Percentiles rank a stretch among this genome's conserved stretches.
phyloP scores from a whole-genome alignment of 2,113 vertebrate species.

The Pandion haliaetus region DNA sequence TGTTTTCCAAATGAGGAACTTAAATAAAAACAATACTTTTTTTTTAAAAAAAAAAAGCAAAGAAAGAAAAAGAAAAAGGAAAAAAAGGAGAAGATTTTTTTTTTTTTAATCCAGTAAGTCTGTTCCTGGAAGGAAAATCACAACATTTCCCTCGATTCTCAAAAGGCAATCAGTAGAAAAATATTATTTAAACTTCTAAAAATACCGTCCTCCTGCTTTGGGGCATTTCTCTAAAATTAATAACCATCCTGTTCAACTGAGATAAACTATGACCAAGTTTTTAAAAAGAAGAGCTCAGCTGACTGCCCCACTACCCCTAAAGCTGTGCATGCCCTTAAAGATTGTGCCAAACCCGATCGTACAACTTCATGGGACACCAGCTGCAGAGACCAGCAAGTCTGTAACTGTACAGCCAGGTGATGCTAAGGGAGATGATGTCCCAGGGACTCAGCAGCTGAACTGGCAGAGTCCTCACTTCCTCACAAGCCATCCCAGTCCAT shows the following conservation, averaged over 20 bases:
- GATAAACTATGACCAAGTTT: background rate
- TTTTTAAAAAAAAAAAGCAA: background rate
- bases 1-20: background rate
- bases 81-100: background rate
- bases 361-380: background rate
- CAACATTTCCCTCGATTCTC: background rate
- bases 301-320: background rate
- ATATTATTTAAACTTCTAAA: background rate
- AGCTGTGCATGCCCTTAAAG: background rate
- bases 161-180: background rate
- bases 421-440: background rate
- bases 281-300: background rate
- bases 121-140: background rate
- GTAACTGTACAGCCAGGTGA: background rate
- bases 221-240: background rate
- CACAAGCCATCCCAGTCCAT: background rate
- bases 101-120: background rate
- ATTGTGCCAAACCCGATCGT: fast-evolving
- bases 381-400: background rate
- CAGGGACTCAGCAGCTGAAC: background rate
- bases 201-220: background rate
- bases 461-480: background rate
- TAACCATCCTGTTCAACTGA: background rate
- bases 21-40: background rate
- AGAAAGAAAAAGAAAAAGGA: background rate